Evolutionary conservation across 2,888 invertebrate genomes (phyloP).

Genomic region (Sialis lutaria): DNA sequence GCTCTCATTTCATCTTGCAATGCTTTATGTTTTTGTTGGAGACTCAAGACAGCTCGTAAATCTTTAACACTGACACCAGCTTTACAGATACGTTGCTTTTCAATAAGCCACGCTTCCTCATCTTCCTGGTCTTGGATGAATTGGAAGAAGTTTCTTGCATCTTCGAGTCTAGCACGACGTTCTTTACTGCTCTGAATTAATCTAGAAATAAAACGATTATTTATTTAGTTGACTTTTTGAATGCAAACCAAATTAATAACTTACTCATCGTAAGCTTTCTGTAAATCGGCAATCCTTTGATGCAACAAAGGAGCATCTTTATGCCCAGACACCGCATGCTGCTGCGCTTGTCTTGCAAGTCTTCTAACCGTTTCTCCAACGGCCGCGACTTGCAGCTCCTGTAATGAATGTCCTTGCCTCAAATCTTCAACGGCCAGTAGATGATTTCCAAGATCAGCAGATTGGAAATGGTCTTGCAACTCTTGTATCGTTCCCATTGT

Average conservation of each 20-base stretch:
- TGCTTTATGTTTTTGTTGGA: slow-evolving; percentile 86
- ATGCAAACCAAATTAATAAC: slow-evolving; percentile 10
- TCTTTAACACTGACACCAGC: slow-evolving; percentile 91
- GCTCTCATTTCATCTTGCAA: slow-evolving; percentile 77
- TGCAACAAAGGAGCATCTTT: slow-evolving; percentile 44
- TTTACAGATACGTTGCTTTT: slow-evolving; percentile 84
- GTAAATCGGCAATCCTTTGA: slow-evolving; percentile 56
- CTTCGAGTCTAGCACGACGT: slow-evolving; percentile 71
- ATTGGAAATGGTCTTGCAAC: slow-evolving; percentile 60
- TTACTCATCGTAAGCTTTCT: slow-evolving; percentile 58
- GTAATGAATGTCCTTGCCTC: slow-evolving; percentile 81
- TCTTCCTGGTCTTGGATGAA: slow-evolving; percentile 95
- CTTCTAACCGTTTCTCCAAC: slow-evolving; percentile 71
- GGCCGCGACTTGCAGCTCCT: slow-evolving; percentile 80
- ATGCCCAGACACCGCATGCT: slow-evolving; percentile 35
- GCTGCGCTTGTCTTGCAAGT: slow-evolving; percentile 36
- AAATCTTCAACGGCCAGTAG: slow-evolving; percentile 87
- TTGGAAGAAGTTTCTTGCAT: slow-evolving; percentile 85
- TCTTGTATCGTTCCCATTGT: slow-evolving; percentile 68
- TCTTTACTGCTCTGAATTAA: slow-evolving; percentile 52
- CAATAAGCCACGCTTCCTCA: slow-evolving; percentile 92
- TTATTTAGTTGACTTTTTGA: background rate
- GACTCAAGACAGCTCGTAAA: slow-evolving; percentile 69
- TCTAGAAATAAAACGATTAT: background rate
- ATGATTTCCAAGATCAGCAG: slow-evolving; percentile 85